Conservation (phyloP, 2,888 invertebrate species). For the Thyatira batis region DNA sequence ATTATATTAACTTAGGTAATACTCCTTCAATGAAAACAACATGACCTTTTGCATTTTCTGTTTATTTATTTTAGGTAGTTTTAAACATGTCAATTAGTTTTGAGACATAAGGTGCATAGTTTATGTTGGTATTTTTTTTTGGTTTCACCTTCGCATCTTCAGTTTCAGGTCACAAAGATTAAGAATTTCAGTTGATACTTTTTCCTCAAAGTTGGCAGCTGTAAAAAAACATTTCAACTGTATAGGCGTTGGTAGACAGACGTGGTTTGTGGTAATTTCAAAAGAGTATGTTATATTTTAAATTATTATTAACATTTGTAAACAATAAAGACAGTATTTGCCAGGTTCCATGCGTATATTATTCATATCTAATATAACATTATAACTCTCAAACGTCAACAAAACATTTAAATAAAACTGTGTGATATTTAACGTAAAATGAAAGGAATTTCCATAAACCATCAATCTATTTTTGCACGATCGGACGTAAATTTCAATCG, state of each 20-base stretch:
- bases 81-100: not conserved
- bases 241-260: too few species aligned
- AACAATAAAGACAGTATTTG: too few species aligned
- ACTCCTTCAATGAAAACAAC: not conserved
- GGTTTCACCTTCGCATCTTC: not conserved
- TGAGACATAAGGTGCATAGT: too few species aligned
- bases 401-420: too few species aligned
- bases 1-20: not conserved
- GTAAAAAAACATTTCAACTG: not conserved
- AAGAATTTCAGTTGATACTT: not conserved
- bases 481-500: slow-evolving; percentile 1
- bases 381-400: too few species aligned
- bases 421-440: too few species aligned
- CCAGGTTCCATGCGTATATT: too few species aligned
- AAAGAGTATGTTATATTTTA: too few species aligned
- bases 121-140: not conserved
- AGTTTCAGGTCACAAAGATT: not conserved
- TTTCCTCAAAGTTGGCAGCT: not conserved
- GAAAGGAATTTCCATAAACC: not conserved
- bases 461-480: not conserved
- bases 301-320: too few species aligned
- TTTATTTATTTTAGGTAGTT: not conserved
- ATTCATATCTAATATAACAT: too few species aligned
- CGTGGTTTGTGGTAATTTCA: too few species aligned
- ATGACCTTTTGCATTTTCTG: not conserved